Conservation (phyloP, 2,797 vertebrate genomes). For the Fistularia tabacaria region DNA sequence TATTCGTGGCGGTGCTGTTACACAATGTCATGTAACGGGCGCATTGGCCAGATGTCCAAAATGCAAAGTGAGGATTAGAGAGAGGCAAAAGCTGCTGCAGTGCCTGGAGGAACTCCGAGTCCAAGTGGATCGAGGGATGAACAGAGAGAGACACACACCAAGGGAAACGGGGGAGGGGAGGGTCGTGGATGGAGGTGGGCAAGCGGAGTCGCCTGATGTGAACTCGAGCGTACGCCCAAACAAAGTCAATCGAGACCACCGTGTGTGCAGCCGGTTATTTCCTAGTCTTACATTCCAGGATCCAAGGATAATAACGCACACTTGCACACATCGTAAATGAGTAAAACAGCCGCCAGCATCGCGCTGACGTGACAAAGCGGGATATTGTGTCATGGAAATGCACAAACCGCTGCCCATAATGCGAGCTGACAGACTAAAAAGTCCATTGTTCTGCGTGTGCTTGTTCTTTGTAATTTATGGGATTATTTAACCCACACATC, state of each 20-base stretch:
- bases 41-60: slow-evolving; percentile 40
- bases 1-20: slow-evolving; percentile 10
- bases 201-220: slow-evolving; percentile 41
- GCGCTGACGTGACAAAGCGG: no score
- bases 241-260: slow-evolving; percentile 9
- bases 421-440: background rate
- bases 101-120: no score
- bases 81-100: slow-evolving; percentile 29
- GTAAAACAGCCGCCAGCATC: no score
- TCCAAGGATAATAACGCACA: no score
- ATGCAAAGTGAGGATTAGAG: slow-evolving; percentile 45
- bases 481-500: no score
- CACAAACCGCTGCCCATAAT: no score
- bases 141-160: slow-evolving; percentile 20
- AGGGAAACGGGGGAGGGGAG: background rate
- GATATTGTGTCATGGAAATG: no score
- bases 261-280: background rate
- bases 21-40: slow-evolving; percentile 37
- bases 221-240: slow-evolving; percentile 25
- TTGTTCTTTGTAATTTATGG: no score
- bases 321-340: no score
- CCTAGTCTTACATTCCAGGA: no score
- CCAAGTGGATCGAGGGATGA: background rate
- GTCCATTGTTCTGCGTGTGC: no score
- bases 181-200: background rate